A percentile compares a stretch with the other conserved stretches of the same genome.
phyloP scores from a whole-genome alignment of 2,113 vertebrate species.

The Lonchura striata region DNA sequence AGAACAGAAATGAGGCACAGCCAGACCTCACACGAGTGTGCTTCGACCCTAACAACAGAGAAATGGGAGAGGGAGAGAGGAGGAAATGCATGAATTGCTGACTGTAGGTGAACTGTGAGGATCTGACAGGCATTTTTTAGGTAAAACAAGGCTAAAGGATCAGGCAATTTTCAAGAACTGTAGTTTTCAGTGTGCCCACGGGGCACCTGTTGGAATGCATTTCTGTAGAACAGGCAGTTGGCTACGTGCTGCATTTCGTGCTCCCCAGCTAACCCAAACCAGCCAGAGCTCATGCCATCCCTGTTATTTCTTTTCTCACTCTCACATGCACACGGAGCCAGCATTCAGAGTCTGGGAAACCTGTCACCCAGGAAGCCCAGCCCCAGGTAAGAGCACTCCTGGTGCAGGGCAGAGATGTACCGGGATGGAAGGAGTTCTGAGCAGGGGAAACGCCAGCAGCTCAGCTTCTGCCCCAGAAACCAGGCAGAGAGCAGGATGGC shows the following conservation, averaged over 20 bases:
- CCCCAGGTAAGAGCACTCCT: fast-evolving
- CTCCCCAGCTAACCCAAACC: neutral
- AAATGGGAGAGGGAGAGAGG: neutral
- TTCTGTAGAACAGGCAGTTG: neutral
- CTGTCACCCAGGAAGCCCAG: neutral
- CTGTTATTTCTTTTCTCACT: neutral
- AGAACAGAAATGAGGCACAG: neutral
- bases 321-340: neutral
- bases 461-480: neutral
- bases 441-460: neutral
- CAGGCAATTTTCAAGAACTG: neutral
- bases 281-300: neutral
- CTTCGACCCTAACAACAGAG: neutral
- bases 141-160: neutral
- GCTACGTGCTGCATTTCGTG: neutral
- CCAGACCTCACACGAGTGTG: neutral
- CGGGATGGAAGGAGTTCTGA: neutral
- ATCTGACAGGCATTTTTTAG: neutral
- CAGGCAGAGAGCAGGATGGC: neutral
- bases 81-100: neutral
- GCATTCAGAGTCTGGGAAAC: neutral
- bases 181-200: neutral
- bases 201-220: neutral
- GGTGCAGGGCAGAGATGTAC: neutral
- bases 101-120: neutral